These are phyloP conservation scores for Chironomus striatipennis DNA, from an alignment of 1,140 invertebrate genomes.

Conservation along the genomic window DNA sequence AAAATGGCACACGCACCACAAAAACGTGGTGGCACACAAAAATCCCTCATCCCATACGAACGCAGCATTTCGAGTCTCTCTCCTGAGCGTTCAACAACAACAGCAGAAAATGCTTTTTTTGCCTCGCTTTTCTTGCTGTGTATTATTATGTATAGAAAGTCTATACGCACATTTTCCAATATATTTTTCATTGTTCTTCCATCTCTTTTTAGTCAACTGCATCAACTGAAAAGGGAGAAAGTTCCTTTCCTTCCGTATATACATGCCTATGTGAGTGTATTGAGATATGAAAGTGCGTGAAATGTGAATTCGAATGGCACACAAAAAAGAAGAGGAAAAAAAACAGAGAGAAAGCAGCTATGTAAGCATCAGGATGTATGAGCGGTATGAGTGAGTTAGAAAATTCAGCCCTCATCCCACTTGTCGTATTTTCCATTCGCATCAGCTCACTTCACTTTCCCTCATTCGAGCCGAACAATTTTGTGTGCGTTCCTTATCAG, in stretches of 20 bases:
- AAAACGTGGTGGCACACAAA: neutral
- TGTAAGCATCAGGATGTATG: too few relatives aligned
- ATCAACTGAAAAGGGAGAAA: neutral
- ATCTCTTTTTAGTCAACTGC: slow-evolving; percentile 6
- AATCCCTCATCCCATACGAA: neutral
- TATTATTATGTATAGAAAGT: too few relatives aligned
- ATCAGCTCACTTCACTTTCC: neutral
- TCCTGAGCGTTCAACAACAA: neutral
- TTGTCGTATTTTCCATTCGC: too few relatives aligned
- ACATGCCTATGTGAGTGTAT: neutral
- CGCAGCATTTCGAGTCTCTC: neutral
- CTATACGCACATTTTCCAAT: neutral
- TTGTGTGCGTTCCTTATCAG: neutral
- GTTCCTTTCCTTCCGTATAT: neutral
- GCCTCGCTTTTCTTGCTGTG: neutral
- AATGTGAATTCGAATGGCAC: too few relatives aligned
- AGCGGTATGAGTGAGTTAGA: too few relatives aligned
- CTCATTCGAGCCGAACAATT: neutral
- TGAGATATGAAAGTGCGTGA: too few relatives aligned
- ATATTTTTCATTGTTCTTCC: neutral
- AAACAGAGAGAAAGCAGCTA: too few relatives aligned
- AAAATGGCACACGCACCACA: slow-evolving; percentile 11
- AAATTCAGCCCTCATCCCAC: too few relatives aligned
- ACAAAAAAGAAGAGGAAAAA: too few relatives aligned
- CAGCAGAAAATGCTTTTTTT: neutral